A percentile compares a stretch with the other conserved stretches of the same genome.
phyloP scores from a whole-genome alignment of 2,888 invertebrate genomes.

The Strigamia transsilvanica region DNA sequence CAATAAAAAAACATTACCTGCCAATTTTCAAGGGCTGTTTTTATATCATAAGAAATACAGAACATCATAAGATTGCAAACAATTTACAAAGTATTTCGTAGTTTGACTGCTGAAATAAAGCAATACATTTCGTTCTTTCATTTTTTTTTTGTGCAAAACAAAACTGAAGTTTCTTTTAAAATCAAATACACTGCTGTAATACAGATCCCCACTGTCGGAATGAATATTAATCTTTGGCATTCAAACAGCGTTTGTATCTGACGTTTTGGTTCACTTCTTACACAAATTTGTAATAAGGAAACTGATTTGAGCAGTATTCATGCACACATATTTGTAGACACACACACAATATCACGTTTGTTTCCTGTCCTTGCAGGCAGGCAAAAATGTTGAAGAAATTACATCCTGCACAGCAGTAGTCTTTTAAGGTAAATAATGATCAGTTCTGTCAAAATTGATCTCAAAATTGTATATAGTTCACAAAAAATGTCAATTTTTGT shows the following conservation, averaged over 20 bases:
- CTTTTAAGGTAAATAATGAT: background rate
- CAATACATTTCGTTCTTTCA: slow-evolving; percentile 11
- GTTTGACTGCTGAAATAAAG: slow-evolving; percentile 32
- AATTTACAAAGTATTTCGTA: slow-evolving; percentile 28
- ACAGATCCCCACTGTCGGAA: slow-evolving; percentile 29
- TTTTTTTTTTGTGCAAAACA: background rate
- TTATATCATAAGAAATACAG: slow-evolving; percentile 40
- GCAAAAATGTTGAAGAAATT: slow-evolving; percentile 17
- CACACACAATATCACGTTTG: slow-evolving; percentile 42
- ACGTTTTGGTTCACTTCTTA: slow-evolving; percentile 17
- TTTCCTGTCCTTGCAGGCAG: slow-evolving; percentile 37
- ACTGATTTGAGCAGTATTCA: slow-evolving; percentile 47
- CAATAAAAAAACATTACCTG: slow-evolving; percentile 31
- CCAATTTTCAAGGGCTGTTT: slow-evolving; percentile 37
- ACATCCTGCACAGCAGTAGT: slow-evolving; percentile 45
- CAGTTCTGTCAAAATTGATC: slow-evolving; percentile 34
- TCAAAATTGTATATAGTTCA: slow-evolving; percentile 44
- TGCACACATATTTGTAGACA: slow-evolving; percentile 36
- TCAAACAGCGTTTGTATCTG: slow-evolving; percentile 29
- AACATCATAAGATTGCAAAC: slow-evolving; percentile 27
- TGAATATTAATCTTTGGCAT: slow-evolving; percentile 47
- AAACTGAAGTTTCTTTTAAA: background rate
- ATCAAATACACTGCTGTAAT: slow-evolving; percentile 16
- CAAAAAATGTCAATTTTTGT: slow-evolving; percentile 2
- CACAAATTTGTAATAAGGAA: slow-evolving; percentile 27